phyloP scores from a whole-genome alignment of 2,888 invertebrate genomes.

The Ypsolopha sequella region DNA sequence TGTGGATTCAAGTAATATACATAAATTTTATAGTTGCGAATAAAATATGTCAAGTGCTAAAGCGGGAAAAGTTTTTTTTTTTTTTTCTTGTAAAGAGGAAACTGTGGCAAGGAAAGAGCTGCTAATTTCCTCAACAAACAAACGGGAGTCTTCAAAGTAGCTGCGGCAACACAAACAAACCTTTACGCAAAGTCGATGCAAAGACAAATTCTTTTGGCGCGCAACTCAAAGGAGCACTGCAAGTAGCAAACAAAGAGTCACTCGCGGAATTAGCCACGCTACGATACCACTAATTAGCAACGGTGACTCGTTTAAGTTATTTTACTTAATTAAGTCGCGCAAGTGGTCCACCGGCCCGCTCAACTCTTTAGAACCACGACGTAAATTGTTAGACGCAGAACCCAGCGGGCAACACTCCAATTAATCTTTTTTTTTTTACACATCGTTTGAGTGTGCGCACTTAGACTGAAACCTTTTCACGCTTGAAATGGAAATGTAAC shows the following conservation, averaged over 20 bases:
- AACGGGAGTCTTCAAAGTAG: conserved; percentile 20
- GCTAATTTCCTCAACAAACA: conserved; percentile 4
- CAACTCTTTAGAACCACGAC: not conserved
- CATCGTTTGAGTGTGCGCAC: conserved; percentile 59
- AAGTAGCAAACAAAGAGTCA: conserved; percentile 58
- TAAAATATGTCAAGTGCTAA: no score
- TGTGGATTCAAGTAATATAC: no score
- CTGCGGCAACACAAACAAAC: conserved; percentile 54
- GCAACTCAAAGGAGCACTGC: conserved; percentile 57
- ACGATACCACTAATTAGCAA: conserved; percentile 67
- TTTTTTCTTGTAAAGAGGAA: no score
- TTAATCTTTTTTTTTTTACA: conserved; percentile 64
- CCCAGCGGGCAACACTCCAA: conserved; percentile 57
- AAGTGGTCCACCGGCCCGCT: conserved; percentile 51
- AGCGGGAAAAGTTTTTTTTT: no score
- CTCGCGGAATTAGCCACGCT: conserved; percentile 60
- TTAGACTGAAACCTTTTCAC: conserved; percentile 27
- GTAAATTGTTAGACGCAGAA: conserved; percentile 43
- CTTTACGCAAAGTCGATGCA: conserved; percentile 57
- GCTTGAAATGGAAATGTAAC: conserved; percentile 40
- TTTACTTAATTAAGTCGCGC: conserved; percentile 69
- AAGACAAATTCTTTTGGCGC: conserved; percentile 68
- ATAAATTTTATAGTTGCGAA: no score
- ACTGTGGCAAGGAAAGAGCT: not conserved
- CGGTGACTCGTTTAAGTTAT: conserved; percentile 68